phyloP scores from a whole-genome alignment of 2,113 vertebrate genomes.

The Sapayoa aenigma region DNA sequence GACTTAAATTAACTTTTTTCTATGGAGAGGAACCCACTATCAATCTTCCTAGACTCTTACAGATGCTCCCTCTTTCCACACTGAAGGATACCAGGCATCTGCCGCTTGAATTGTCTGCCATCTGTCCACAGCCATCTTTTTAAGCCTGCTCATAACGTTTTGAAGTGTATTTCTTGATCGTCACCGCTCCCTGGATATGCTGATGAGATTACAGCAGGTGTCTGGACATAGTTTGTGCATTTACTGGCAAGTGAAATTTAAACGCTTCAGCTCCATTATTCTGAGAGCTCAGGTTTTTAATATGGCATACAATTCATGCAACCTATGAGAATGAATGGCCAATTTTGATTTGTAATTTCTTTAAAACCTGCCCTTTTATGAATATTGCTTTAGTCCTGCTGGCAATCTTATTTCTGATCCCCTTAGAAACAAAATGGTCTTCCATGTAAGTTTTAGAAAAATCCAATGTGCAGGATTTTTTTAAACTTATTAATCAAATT shows the following conservation, averaged over 20 bases:
- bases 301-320: neutral
- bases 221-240: neutral
- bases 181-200: neutral
- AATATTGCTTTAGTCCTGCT: neutral
- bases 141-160: neutral
- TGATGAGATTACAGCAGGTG: neutral
- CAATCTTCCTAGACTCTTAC: neutral
- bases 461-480: neutral
- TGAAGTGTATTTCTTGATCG: neutral
- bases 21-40: neutral
- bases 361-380: neutral
- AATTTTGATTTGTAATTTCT: neutral
- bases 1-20: neutral
- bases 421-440: neutral
- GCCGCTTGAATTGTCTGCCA: neutral
- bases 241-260: neutral
- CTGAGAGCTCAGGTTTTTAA: neutral
- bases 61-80: neutral
- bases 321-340: neutral
- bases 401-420: neutral
- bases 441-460: neutral
- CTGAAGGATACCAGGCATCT: neutral
- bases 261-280: accelerated
- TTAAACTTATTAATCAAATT: neutral
- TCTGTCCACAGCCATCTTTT: neutral